A percentile compares a stretch with the other conserved stretches of the same genome.
Evolutionary conservation across 2,797 vertebrate genomes (phyloP).

Genomic region (Lepilemur septentrionalis): DNA sequence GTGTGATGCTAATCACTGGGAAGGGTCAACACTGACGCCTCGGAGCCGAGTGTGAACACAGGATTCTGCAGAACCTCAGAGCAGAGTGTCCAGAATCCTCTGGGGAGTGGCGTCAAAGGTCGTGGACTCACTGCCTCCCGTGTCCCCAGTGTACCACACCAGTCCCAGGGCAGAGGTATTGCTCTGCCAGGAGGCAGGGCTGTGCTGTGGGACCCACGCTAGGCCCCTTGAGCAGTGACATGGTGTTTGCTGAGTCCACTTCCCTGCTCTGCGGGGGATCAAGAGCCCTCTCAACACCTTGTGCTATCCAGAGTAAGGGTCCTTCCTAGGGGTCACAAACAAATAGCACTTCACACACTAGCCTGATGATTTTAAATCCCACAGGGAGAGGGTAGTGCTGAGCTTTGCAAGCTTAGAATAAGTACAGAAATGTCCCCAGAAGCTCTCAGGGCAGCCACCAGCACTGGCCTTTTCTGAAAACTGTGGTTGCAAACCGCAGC

Average conservation of each 20-base stretch:
- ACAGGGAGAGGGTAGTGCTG: not conserved
- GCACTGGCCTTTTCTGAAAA: not conserved
- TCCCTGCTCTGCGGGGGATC: not conserved
- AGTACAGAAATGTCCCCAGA: not conserved
- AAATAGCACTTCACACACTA: not conserved
- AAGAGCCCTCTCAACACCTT: not conserved
- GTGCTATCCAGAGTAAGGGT: not conserved
- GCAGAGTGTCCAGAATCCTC: not conserved
- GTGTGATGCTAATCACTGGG: not conserved
- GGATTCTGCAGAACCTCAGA: not conserved
- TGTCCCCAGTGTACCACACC: fast-evolving
- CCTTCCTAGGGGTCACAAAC: not conserved
- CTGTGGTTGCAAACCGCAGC: not conserved
- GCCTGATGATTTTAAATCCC: not conserved
- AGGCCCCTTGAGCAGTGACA: not conserved
- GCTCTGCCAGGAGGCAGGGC: not conserved
- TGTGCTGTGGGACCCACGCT: not conserved
- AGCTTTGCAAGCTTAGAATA: not conserved
- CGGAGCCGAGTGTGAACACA: not conserved
- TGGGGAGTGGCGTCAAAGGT: not conserved
- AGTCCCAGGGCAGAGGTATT: not conserved
- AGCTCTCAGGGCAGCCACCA: not conserved
- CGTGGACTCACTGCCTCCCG: not conserved
- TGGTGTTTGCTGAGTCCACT: not conserved
- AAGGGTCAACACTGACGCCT: not conserved